A percentile compares a stretch with the other conserved stretches of the same genome.
Conservation (phyloP, 2,888 invertebrate genomes). For the Esperia sulphurella region DNA sequence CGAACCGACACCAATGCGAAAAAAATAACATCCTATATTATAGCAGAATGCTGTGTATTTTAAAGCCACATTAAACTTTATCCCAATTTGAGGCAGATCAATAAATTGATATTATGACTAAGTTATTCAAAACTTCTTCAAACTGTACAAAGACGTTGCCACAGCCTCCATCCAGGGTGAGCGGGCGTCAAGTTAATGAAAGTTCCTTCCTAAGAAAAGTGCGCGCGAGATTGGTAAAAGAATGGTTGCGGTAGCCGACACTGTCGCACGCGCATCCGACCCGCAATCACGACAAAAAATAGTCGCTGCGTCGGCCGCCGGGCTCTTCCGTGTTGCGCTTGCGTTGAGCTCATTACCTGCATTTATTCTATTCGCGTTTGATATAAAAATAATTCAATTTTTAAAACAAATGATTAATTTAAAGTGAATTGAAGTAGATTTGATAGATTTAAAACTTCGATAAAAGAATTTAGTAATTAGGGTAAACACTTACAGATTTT, state of each 20-base stretch:
- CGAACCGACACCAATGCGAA: too few relatives aligned
- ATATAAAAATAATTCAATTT: slow-evolving; percentile 5
- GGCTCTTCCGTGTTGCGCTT: slow-evolving; percentile 24
- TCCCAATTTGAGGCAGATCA: too few relatives aligned
- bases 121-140: too few relatives aligned
- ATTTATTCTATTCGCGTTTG: background rate
- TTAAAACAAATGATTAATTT: background rate
- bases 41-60: too few relatives aligned
- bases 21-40: too few relatives aligned
- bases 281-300: slow-evolving; percentile 39
- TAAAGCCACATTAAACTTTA: too few relatives aligned
- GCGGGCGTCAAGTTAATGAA: background rate
- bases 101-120: too few relatives aligned
- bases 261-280: slow-evolving; percentile 43
- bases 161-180: slow-evolving; percentile 1
- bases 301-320: slow-evolving; percentile 23
- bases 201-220: slow-evolving; percentile 47
- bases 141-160: background rate
- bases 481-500: background rate
- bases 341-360: slow-evolving; percentile 13
- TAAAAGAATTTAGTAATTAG: too few relatives aligned
- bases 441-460: too few relatives aligned
- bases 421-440: too few relatives aligned
- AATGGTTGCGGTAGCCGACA: slow-evolving; percentile 40
- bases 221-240: slow-evolving; percentile 49